Evolutionary conservation across 2,888 invertebrate genomes (phyloP).

Genomic region (Hedya salicella): DNA sequence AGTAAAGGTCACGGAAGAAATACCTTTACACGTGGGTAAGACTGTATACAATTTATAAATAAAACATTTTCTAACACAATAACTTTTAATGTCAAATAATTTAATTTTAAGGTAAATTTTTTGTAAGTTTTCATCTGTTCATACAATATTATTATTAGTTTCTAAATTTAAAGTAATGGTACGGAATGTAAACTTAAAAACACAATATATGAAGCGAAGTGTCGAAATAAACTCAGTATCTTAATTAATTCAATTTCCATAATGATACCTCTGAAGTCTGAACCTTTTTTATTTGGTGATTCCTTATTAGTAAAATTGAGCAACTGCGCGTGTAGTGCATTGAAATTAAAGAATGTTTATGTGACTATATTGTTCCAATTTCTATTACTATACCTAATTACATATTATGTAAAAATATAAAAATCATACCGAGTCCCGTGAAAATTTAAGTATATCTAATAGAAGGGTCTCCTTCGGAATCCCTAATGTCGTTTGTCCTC

Average conservation of each 20-base stretch:
- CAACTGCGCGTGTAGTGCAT: slow-evolving; percentile 18
- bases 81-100: slow-evolving; percentile 26
- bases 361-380: not conserved
- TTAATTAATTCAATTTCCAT: not conserved
- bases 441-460: slow-evolving; percentile 7
- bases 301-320: slow-evolving; percentile 13
- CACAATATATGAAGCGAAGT: slow-evolving; percentile 7
- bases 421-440: slow-evolving; percentile 11
- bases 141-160: slow-evolving; percentile 13
- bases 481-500: too few species aligned
- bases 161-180: slow-evolving; percentile 28
- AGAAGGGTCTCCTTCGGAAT: too few species aligned
- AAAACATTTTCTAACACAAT: slow-evolving; percentile 14
- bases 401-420: slow-evolving; percentile 7
- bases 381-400: not conserved
- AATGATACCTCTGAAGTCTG: not conserved
- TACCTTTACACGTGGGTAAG: too few species aligned
- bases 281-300: not conserved
- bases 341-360: not conserved
- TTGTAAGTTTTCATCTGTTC: slow-evolving; percentile 20
- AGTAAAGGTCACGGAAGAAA: too few species aligned
- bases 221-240: not conserved
- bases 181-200: slow-evolving; percentile 33
- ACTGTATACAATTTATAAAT: not conserved
- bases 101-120: slow-evolving; percentile 28